Percentiles rank a stretch among this genome's conserved stretches.
Evolutionary conservation across 1,140 invertebrate species (phyloP).

Genomic region (Aphelenchoides fujianensis): DNA sequence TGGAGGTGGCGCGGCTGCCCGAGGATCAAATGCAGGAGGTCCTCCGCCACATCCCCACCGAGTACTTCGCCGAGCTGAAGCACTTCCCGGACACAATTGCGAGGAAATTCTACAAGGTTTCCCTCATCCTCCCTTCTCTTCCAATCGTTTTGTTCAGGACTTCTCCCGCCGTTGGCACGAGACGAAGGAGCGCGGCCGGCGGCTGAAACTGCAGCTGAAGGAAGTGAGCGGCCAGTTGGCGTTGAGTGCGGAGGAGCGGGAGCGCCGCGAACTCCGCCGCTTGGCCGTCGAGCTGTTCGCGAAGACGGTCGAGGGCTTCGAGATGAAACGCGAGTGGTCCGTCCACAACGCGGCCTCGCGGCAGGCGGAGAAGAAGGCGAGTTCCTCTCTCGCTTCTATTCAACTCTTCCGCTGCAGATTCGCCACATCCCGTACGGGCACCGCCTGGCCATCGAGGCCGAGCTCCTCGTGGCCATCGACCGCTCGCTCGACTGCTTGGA

Average conservation of each 20-base stretch:
- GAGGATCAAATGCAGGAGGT: neutral
- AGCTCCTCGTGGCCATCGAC: neutral
- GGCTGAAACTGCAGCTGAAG: neutral
- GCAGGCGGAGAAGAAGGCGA: neutral
- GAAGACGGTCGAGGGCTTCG: neutral
- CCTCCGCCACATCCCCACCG: neutral
- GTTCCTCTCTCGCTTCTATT: neutral
- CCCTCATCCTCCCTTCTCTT: neutral
- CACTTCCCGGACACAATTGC: neutral
- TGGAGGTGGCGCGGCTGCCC: neutral
- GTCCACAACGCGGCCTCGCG: neutral
- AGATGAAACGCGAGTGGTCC: neutral
- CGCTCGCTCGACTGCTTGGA: neutral
- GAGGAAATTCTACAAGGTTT: neutral
- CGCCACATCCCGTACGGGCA: neutral
- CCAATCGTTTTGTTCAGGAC: neutral
- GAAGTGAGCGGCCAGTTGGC: no score
- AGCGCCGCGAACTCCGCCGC: neutral
- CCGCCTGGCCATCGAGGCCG: neutral
- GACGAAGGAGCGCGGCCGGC: neutral
- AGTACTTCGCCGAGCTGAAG: neutral
- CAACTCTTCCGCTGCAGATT: neutral
- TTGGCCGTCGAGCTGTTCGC: neutral
- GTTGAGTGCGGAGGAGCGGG: neutral
- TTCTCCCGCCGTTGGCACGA: neutral